Conservation (phyloP, 2,797 vertebrate species). For the Lithobates pipiens region DNA sequence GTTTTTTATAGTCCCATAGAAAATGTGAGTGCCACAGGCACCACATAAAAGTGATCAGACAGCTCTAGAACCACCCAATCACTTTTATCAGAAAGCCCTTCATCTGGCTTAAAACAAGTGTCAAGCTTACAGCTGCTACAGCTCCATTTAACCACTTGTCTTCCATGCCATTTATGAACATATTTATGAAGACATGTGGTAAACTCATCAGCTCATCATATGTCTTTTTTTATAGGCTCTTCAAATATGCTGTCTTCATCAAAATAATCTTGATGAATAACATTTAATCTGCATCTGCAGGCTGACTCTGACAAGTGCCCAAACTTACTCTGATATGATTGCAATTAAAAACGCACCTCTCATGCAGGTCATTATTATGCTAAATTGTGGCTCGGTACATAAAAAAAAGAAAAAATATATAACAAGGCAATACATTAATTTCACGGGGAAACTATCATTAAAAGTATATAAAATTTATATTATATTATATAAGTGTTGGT, state of each 20-base stretch:
- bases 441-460: slow-evolving; percentile 14
- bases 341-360: background rate
- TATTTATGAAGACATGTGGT: no score
- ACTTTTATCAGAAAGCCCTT: no score
- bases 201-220: no score
- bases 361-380: background rate
- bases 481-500: background rate
- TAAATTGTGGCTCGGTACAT: background rate
- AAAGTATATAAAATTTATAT: background rate
- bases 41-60: no score
- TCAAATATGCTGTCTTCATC: background rate
- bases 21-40: no score
- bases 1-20: no score
- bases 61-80: no score
- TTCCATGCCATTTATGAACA: no score
- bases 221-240: background rate
- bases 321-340: background rate
- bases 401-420: background rate
- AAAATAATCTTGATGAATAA: background rate
- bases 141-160: no score
- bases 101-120: no score
- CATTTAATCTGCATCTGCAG: background rate
- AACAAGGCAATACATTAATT: slow-evolving; percentile 6
- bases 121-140: no score
- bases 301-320: background rate